Percentiles rank a stretch among this genome's conserved stretches.
Evolutionary conservation across 1,140 invertebrate species (phyloP).

Genomic region (Drosophila santomea): DNA sequence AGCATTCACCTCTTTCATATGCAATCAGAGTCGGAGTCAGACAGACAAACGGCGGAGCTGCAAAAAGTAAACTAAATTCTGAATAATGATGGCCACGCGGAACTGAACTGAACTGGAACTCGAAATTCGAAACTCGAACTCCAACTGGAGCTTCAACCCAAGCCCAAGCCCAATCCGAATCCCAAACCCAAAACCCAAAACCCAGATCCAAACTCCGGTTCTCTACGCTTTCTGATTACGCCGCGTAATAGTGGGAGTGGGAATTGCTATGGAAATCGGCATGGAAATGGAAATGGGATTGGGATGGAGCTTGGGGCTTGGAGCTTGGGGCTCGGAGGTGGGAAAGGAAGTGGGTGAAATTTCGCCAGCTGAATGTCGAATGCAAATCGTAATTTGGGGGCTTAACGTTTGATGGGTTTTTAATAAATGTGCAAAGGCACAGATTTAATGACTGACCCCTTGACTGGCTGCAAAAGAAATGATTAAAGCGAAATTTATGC

Average conservation of each 20-base stretch:
- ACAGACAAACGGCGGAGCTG: slow-evolving; percentile 8
- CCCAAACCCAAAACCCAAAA: slow-evolving; percentile 9
- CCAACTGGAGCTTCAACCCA: slow-evolving; percentile 7
- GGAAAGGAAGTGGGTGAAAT: slow-evolving; percentile 47
- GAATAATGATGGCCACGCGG: slow-evolving; percentile 70
- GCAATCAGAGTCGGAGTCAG: slow-evolving; percentile 36
- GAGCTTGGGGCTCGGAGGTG: slow-evolving; percentile 16
- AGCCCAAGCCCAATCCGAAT: not conserved
- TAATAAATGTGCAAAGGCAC: slow-evolving; percentile 22
- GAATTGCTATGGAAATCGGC: slow-evolving; percentile 25
- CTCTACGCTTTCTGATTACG: slow-evolving; percentile 68
- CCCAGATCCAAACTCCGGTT: slow-evolving; percentile 31
- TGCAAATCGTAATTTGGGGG: slow-evolving; percentile 47
- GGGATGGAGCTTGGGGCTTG: slow-evolving; percentile 5
- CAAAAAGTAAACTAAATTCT: slow-evolving; percentile 54
- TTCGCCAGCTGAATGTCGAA: slow-evolving; percentile 37
- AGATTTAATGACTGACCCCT: not conserved
- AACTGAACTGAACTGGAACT: slow-evolving; percentile 44
- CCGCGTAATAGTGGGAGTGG: slow-evolving; percentile 42
- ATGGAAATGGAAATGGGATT: slow-evolving; percentile 14
- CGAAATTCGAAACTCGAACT: slow-evolving; percentile 23
- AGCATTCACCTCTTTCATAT: slow-evolving; percentile 50
- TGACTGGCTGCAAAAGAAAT: not conserved
- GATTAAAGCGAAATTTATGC: not conserved
- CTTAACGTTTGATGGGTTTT: slow-evolving; percentile 35